Conservation (phyloP, 35 echinoderm and acorn worm species). For the Strongylocentrotus purpuratus region DNA sequence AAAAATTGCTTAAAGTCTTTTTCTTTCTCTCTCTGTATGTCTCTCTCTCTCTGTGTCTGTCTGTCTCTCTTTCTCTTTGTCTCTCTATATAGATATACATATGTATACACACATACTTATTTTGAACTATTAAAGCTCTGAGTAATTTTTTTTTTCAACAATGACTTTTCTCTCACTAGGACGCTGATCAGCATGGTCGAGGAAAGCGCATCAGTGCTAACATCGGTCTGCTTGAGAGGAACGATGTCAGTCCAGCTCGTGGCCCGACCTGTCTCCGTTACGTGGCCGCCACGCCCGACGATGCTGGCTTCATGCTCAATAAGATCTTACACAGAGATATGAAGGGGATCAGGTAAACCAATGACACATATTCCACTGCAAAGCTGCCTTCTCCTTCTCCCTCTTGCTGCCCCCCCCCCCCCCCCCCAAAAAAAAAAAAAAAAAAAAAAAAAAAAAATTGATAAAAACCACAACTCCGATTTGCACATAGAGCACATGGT, state of each 20-base stretch:
- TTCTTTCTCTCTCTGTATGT: no score
- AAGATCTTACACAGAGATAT: slow-evolving; percentile 85
- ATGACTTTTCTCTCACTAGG: slow-evolving; percentile 51
- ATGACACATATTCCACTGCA: background rate
- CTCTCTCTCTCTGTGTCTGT: no score
- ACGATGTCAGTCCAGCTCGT: slow-evolving; percentile 63
- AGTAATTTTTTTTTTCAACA: background rate
- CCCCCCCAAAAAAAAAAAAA: no score
- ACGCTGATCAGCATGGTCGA: slow-evolving; percentile 90
- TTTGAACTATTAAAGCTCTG: no score
- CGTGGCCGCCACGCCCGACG: slow-evolving; percentile 85
- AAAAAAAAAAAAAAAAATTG: no score
- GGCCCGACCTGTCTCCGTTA: slow-evolving; percentile 85
- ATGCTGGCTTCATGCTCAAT: slow-evolving; percentile 84
- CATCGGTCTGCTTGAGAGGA: slow-evolving; percentile 77
- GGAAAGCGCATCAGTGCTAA: slow-evolving; percentile 97
- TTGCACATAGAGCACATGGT: background rate
- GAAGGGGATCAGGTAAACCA: slow-evolving; percentile 92
- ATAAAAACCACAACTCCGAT: no score
- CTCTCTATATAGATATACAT: no score
- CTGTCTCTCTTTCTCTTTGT: no score
- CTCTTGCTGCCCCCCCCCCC: background rate
- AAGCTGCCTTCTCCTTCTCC: no score
- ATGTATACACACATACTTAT: no score
- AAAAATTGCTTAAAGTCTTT: no score